phyloP scores from a whole-genome alignment of 1,140 invertebrate genomes.

The Drosophila tsacasi region DNA sequence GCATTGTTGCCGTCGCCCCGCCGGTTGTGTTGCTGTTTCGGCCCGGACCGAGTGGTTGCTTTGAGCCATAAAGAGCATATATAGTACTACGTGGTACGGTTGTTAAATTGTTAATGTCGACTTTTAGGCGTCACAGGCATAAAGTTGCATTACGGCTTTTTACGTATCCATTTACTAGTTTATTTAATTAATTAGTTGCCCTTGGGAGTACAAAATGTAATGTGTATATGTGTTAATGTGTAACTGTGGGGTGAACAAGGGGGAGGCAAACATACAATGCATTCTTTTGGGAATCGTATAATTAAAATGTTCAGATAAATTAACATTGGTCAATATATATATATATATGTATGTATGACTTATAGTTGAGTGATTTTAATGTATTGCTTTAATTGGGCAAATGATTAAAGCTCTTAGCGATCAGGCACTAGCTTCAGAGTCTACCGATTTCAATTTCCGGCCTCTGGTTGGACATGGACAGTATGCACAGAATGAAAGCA shows the following conservation, averaged over 20 bases:
- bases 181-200: slow-evolving; percentile 63
- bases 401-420: neutral
- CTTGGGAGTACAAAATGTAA: neutral
- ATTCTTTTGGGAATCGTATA: slow-evolving; percentile 1
- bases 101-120: slow-evolving; percentile 64
- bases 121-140: slow-evolving; percentile 50
- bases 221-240: no score
- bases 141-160: slow-evolving; percentile 12
- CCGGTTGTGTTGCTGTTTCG: slow-evolving; percentile 16
- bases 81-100: slow-evolving; percentile 8
- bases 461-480: no score
- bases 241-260: neutral
- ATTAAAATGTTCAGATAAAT: neutral
- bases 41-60: slow-evolving; percentile 4
- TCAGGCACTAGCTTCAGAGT: no score
- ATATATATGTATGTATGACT: neutral
- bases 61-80: slow-evolving; percentile 26
- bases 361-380: neutral
- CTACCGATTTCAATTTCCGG: no score
- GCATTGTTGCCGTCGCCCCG: slow-evolving; percentile 34
- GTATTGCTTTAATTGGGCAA: neutral
- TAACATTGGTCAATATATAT: neutral
- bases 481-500: no score
- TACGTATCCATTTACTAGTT: slow-evolving; percentile 12
- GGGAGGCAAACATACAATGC: neutral